Conservation (phyloP, 2,888 invertebrate species). For the Tupiocoris notatus region DNA sequence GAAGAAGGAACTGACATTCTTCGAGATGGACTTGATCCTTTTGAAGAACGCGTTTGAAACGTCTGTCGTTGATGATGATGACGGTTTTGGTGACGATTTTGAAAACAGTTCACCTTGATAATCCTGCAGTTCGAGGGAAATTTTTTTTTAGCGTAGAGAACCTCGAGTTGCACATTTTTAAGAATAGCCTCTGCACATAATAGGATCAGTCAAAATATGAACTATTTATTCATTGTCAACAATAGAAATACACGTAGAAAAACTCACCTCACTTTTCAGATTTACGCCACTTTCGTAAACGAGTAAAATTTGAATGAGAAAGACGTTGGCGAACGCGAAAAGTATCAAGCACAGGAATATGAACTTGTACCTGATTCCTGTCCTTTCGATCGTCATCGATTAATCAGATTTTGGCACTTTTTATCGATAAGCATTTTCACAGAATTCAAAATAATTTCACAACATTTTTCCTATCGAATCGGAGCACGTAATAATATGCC, state of each 20-base stretch:
- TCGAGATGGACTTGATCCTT: slow-evolving; percentile 1
- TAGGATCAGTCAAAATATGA: no score
- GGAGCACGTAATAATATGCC: no score
- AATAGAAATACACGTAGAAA: no score
- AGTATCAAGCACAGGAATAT: slow-evolving; percentile 22
- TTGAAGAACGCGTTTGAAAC: background rate
- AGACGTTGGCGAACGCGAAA: slow-evolving; percentile 14
- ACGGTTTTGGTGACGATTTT: background rate
- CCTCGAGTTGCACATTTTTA: no score
- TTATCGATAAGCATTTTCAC: no score
- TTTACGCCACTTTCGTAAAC: slow-evolving; percentile 12
- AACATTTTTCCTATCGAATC: no score
- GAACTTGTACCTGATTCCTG: slow-evolving; percentile 5
- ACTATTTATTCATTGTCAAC: no score
- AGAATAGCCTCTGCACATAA: no score
- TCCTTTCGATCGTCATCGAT: slow-evolving; percentile 11
- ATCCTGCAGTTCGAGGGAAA: no score
- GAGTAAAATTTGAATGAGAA: slow-evolving; percentile 14
- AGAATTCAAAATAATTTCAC: no score
- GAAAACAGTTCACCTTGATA: background rate
- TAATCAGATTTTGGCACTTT: no score
- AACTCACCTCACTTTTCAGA: slow-evolving; percentile 11
- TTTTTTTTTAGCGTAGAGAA: no score
- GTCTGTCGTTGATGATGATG: background rate
- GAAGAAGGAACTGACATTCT: slow-evolving; percentile 3